These are phyloP conservation scores for Elegia similella DNA, from an alignment of 2,888 invertebrate genomes.

Conservation along the genomic window DNA sequence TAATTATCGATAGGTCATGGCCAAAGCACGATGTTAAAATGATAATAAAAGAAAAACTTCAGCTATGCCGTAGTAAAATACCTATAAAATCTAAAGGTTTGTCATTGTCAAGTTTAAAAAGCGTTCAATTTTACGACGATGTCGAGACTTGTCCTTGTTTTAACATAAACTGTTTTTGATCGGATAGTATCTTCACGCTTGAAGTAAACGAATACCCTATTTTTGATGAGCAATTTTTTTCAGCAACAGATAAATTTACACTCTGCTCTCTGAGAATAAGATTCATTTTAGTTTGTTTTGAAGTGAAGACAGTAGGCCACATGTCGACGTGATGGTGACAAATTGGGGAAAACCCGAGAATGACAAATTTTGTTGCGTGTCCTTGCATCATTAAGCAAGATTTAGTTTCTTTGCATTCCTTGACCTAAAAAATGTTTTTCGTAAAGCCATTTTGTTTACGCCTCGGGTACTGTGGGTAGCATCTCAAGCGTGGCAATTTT, in stretches of 20 bases:
- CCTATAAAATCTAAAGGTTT: too few species aligned
- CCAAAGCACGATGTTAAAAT: too few species aligned
- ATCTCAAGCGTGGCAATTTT: too few species aligned
- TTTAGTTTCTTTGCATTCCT: slow-evolving; percentile 37
- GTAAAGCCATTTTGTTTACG: neutral
- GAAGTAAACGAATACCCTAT: slow-evolving; percentile 20
- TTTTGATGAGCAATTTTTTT: slow-evolving; percentile 20
- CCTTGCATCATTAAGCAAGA: slow-evolving; percentile 50
- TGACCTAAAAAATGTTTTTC: slow-evolving; percentile 13
- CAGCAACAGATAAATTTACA: neutral
- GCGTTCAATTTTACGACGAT: too few species aligned
- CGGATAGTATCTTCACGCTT: slow-evolving; percentile 19
- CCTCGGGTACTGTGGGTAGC: neutral
- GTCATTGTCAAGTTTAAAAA: too few species aligned
- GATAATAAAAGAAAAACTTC: too few species aligned
- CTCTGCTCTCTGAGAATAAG: slow-evolving; percentile 19
- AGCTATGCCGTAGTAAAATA: too few species aligned
- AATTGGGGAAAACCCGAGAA: slow-evolving; percentile 48
- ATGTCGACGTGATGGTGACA: slow-evolving; percentile 47
- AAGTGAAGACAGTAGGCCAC: slow-evolving; percentile 12
- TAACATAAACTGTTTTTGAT: slow-evolving; percentile 4
- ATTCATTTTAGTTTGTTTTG: slow-evolving; percentile 18
- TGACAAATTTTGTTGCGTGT: slow-evolving; percentile 63
- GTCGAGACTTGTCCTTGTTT: neutral
- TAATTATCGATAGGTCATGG: too few species aligned